Evolutionary conservation across 2,888 invertebrate species (phyloP).

Genomic region (Pyrocoelia pectoralis): DNA sequence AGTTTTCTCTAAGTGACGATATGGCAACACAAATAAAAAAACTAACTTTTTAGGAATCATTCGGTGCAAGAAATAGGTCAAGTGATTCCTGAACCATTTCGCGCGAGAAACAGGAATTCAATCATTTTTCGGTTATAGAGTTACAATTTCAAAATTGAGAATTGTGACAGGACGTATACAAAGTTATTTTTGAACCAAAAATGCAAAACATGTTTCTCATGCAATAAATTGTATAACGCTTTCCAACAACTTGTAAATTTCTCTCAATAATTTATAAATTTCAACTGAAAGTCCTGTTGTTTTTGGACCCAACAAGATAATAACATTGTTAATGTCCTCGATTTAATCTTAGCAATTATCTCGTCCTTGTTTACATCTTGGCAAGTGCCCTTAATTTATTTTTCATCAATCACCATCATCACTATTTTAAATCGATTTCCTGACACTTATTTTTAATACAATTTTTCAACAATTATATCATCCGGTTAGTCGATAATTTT

Average conservation of each 20-base stretch:
- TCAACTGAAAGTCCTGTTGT: neutral
- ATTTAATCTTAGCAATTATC: constrained; percentile 7
- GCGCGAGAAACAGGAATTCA: too few species aligned
- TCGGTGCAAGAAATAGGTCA: too few species aligned
- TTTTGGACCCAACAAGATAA: neutral
- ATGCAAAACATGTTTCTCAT: too few species aligned
- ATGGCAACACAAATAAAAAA: too few species aligned
- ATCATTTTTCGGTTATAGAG: too few species aligned
- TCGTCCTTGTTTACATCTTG: constrained; percentile 9
- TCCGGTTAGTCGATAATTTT: neutral
- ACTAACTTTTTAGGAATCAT: too few species aligned
- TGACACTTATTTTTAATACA: neutral
- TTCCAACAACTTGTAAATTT: neutral
- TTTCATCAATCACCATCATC: constrained; percentile 1
- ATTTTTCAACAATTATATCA: neutral
- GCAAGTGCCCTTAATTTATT: constrained; percentile 2
- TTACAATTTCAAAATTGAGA: too few species aligned
- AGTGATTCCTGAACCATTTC: too few species aligned
- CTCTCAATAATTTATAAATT: neutral
- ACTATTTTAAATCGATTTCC: constrained; percentile 11
- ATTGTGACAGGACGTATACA: too few species aligned
- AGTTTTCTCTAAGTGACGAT: too few species aligned
- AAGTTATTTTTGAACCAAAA: too few species aligned
- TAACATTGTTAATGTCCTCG: constrained; percentile 4
- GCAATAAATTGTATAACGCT: neutral